These are phyloP conservation scores for Temnothorax curvispinosus DNA, from an alignment of 1,140 invertebrate genomes.

Conservation along the genomic window DNA sequence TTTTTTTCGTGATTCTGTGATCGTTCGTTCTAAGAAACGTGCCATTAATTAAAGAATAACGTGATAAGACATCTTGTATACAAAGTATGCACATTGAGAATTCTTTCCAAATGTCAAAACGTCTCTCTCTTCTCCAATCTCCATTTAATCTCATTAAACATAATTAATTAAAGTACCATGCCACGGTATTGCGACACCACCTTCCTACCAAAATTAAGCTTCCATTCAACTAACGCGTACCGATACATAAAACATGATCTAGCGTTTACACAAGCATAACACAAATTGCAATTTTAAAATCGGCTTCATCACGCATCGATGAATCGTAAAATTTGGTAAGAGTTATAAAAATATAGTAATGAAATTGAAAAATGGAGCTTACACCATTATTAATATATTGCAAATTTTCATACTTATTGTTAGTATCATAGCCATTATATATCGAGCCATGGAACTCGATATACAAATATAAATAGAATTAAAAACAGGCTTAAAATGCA, in stretches of 20 bases:
- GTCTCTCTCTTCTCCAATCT: constrained; percentile 33
- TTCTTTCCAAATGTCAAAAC: constrained; percentile 66
- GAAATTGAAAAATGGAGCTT: constrained; percentile 10
- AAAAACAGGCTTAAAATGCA: constrained; percentile 39
- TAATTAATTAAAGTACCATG: constrained; percentile 75
- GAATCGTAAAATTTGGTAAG: constrained; percentile 13
- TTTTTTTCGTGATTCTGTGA: too few species aligned
- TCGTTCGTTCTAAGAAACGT: neutral
- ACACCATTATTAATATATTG: constrained; percentile 12
- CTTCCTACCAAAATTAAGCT: constrained; percentile 56
- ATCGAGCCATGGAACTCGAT: neutral
- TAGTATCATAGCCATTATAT: neutral
- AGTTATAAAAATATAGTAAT: constrained; percentile 21
- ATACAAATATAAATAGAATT: constrained; percentile 23
- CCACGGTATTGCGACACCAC: constrained; percentile 79
- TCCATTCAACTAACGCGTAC: constrained; percentile 61
- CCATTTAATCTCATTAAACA: constrained; percentile 43
- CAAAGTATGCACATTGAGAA: neutral
- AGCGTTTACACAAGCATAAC: constrained; percentile 44
- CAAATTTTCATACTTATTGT: constrained; percentile 9
- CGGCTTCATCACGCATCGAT: constrained; percentile 6
- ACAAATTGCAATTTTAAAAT: constrained; percentile 37
- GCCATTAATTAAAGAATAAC: neutral
- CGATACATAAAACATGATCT: constrained; percentile 19
- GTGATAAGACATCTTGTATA: neutral